phyloP scores from a whole-genome alignment of 92 coral and sea anemone species.

The Blastomussa wellsi region DNA sequence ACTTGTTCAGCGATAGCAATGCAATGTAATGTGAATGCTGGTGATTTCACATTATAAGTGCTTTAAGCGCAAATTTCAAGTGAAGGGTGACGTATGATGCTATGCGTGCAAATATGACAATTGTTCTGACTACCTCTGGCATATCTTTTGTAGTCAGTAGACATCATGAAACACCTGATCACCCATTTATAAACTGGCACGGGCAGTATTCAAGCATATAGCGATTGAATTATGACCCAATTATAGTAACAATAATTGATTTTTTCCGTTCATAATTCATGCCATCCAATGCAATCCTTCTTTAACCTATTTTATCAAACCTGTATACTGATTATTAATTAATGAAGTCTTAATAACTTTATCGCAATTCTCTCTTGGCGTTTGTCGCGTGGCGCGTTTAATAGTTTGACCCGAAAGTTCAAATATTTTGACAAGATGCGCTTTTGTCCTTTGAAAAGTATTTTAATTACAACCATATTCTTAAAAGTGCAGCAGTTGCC shows the following conservation, averaged over 20 bases:
- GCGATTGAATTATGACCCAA: not conserved
- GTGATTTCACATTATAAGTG: not conserved
- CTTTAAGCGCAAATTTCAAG: not conserved
- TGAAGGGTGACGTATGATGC: not conserved
- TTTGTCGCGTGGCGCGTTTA: constrained; percentile 12
- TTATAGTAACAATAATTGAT: not conserved
- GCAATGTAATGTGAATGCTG: not conserved
- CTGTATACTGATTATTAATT: not conserved
- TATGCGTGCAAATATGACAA: constrained; percentile 2
- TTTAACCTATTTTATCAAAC: not conserved
- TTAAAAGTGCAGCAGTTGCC: not conserved
- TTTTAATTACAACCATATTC: not conserved
- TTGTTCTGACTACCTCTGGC: not conserved
- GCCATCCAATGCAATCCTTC: not conserved
- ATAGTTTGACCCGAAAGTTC: not conserved
- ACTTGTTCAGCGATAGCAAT: not conserved
- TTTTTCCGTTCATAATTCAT: not conserved
- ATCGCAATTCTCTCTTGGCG: not conserved
- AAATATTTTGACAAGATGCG: not conserved
- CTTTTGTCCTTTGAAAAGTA: not conserved
- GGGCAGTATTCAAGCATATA: not conserved
- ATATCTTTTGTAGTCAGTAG: not conserved
- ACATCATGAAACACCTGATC: not conserved
- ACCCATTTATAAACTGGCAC: not conserved
- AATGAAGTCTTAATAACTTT: constrained; percentile 2